A percentile compares a stretch with the other conserved stretches of the same genome.
phyloP scores from a whole-genome alignment of 1,140 invertebrate species.

The Mesaphorura yosii region DNA sequence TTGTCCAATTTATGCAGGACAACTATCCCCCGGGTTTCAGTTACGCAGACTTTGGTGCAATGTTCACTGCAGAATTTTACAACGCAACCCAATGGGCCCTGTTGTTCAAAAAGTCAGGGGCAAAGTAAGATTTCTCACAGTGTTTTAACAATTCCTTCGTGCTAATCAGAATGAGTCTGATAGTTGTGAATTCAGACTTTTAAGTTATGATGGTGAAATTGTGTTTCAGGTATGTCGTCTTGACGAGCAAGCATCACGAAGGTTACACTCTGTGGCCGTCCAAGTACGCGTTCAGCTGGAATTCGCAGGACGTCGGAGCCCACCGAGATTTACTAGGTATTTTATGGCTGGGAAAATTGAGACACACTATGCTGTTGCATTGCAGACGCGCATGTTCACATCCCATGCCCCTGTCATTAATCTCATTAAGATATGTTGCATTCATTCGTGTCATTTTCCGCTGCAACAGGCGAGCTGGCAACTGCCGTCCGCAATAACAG shows the following conservation, averaged over 20 bases:
- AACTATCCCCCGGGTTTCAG: conserved; percentile 38
- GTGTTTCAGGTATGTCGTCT: conserved; percentile 51
- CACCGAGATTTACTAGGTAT: conserved; percentile 61
- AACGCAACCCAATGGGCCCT: conserved; percentile 35
- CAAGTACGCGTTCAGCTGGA: conserved; percentile 76
- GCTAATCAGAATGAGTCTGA: conserved; percentile 2
- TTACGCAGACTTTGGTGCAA: conserved; percentile 40
- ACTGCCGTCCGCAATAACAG: conserved; percentile 34
- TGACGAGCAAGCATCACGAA: conserved; percentile 91
- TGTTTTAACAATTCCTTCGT: too few species aligned
- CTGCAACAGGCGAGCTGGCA: conserved; percentile 34
- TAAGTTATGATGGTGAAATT: background rate
- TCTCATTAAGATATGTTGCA: too few species aligned
- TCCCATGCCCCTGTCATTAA: too few species aligned
- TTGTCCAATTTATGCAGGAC: conserved; percentile 35
- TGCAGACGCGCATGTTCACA: too few species aligned
- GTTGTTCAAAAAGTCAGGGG: conserved; percentile 35
- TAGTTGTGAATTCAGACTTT: background rate
- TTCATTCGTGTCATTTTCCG: too few species aligned
- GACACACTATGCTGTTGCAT: too few species aligned
- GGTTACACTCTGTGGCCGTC: conserved; percentile 84
- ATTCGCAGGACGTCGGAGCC: conserved; percentile 72
- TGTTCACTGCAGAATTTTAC: conserved; percentile 37
- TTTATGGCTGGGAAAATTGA: too few species aligned
- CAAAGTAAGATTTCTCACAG: conserved; percentile 32